phyloP scores from a whole-genome alignment of 2,113 vertebrate species.

The Nothoprocta pentlandii region DNA sequence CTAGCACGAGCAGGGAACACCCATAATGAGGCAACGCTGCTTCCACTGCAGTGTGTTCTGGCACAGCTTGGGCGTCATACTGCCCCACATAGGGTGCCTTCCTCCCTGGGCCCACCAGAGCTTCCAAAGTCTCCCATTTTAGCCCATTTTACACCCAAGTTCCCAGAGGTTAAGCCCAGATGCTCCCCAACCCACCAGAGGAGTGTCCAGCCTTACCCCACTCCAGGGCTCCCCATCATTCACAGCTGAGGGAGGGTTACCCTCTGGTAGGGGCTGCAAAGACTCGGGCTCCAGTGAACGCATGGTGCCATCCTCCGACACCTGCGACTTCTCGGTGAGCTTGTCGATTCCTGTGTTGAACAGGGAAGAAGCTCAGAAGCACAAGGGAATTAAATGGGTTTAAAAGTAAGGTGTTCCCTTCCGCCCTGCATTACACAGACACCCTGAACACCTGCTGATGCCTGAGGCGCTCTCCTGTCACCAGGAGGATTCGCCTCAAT shows the following conservation, averaged over 20 bases:
- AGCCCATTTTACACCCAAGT: neutral
- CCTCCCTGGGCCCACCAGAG: neutral
- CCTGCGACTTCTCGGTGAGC: slow-evolving; percentile 96
- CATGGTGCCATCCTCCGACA: slow-evolving; percentile 96
- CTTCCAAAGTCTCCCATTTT: neutral
- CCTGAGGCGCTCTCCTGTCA: neutral
- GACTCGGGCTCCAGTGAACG: slow-evolving; percentile 84
- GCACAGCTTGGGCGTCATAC: accelerated
- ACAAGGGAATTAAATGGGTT: neutral
- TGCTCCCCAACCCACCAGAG: neutral
- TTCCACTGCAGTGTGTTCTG: neutral
- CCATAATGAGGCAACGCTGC: neutral
- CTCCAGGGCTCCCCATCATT: slow-evolving; percentile 82
- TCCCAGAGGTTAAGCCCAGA: neutral
- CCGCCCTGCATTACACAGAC: neutral
- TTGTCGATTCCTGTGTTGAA: slow-evolving; percentile 90
- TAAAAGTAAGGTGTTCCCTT: neutral
- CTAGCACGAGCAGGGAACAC: neutral
- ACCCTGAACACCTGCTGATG: neutral
- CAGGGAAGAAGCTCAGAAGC: neutral
- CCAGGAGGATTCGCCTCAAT: neutral
- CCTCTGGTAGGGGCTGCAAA: slow-evolving; percentile 69
- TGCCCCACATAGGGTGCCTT: neutral
- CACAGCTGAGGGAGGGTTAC: slow-evolving; percentile 62
- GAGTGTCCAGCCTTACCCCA: slow-evolving; percentile 36